Conservation (phyloP, 2,888 invertebrate genomes). For the Nymphalis urticae region DNA sequence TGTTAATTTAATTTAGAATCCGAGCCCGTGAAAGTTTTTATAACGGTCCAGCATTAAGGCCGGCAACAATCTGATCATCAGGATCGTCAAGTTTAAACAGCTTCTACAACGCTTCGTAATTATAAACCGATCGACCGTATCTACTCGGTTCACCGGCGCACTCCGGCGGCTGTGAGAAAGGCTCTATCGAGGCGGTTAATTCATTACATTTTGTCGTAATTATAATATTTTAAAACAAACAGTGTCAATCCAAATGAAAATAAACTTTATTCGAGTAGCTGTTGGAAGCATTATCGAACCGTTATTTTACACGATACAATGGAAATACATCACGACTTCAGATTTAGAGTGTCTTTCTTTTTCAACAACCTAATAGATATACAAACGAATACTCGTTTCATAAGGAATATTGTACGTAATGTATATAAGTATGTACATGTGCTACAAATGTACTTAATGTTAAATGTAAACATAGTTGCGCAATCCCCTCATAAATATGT, state of each 20-base stretch:
- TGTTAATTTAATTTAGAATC: neutral
- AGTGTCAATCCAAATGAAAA: no score
- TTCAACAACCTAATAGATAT: no score
- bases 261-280: no score
- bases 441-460: neutral
- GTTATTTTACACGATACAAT: no score
- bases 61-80: slow-evolving; percentile 16
- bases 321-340: no score
- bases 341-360: no score
- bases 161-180: slow-evolving; percentile 9
- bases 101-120: slow-evolving; percentile 21
- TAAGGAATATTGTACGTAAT: no score
- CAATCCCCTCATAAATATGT: slow-evolving; percentile 6
- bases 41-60: slow-evolving; percentile 4
- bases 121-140: slow-evolving; percentile 26
- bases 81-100: slow-evolving; percentile 32
- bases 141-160: slow-evolving; percentile 13
- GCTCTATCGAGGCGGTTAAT: slow-evolving; percentile 6
- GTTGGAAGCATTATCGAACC: no score
- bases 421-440: no score
- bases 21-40: slow-evolving; percentile 6
- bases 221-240: neutral
- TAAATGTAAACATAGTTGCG: slow-evolving; percentile 4
- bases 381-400: no score
- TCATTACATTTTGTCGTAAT: neutral